Base-by-base conservation (phyloP, 2,113 vertebrate genomes). In the Bufo gargarizans region DNA sequence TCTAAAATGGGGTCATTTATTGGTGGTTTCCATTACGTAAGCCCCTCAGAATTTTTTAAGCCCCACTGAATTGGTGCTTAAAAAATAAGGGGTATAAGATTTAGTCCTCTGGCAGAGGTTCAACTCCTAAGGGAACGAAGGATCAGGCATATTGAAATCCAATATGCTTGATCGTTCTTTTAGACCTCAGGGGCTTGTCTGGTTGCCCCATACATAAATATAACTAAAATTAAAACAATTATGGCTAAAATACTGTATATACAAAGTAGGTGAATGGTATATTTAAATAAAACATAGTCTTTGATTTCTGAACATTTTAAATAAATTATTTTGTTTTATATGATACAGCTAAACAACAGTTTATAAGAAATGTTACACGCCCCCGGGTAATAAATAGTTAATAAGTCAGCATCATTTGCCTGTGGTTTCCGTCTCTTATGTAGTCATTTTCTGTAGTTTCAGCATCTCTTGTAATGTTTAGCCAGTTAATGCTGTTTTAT, bases 401-500 rank as follows among this genome's bases (percentile, higher is more conserved):
- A 74, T 47, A 74, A 17, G 71, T 74, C 71, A 47, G 71, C 71
- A 47, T 47, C 19, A 47, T 17, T 47, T 74, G 11, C 69, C 69
- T 72, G 69, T 72, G 69, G 33, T 72, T 72, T 45, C 45, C 33
- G 45, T 72, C 69, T 72, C 45, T 45, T 72, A 72, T 72, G 69
- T 72, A 72, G 69, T 33, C 69, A 72, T 47, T 74, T 5, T 59
- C 53, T 59, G 53, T 82, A 65, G 81, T 13, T 83, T 67, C 80
- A 82, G 45, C 61, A 65, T n/a, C 43, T 65, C 56, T 22, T 49
- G 43, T 63, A 45, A 82, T 82, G 59, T 20, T 67, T 82, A 82
- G 33, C 81, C 81, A 53, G 81, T 83, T 83, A 53, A 63, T 67
- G 81, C 59, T 67, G 47, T 53, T 16, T 83, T 67, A 65, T 50